Conservation (phyloP, 2,888 invertebrate genomes). For the Artemia sp. region DNA sequence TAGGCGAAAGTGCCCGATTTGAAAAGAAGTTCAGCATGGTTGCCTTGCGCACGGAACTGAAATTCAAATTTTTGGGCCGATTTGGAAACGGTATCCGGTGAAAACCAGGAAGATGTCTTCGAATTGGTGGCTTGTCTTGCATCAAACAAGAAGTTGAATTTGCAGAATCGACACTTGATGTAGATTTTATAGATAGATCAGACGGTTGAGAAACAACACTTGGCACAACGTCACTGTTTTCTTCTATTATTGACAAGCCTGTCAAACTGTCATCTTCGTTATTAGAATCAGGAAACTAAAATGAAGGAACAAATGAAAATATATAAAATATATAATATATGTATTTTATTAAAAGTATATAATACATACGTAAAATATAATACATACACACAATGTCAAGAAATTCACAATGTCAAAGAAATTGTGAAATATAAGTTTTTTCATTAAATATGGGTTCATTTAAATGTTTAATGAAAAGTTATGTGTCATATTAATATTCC, state of each 20-base stretch:
- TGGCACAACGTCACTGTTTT: neutral
- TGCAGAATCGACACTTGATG: neutral
- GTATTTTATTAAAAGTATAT: no score
- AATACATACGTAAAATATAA: no score
- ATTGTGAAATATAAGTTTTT: no score
- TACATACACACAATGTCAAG: no score
- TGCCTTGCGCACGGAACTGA: neutral
- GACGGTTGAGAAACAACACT: conserved; percentile 1
- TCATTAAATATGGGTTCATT: no score
- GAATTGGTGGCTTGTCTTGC: neutral
- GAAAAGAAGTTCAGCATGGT: neutral
- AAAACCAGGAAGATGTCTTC: neutral
- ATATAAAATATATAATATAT: no score
- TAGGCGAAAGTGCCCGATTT: conserved; percentile 7
- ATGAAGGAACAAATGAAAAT: no score
- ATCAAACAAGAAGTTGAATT: neutral
- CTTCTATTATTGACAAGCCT: neutral
- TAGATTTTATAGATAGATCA: neutral
- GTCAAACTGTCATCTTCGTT: neutral
- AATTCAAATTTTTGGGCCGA: neutral
- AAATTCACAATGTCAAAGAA: no score
- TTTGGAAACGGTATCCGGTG: neutral
- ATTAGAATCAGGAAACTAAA: no score
- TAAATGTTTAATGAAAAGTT: no score
- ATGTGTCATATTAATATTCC: no score